Percentiles rank a stretch among this genome's conserved stretches.
Conservation (phyloP, 2,888 invertebrate genomes). For the Andrena dorsata region DNA sequence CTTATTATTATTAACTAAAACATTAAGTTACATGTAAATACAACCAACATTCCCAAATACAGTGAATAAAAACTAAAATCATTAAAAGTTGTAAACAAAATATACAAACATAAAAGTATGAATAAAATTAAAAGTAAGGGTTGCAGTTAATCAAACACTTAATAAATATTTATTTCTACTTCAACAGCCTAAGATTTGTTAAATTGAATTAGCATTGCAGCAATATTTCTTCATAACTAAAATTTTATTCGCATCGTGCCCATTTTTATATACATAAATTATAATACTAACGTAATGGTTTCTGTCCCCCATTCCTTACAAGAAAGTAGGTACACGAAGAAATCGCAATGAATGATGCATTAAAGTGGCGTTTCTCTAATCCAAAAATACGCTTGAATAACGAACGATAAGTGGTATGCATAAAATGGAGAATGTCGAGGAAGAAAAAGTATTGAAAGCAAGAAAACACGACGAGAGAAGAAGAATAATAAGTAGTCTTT, state of each 20-base stretch:
- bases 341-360: constrained; percentile 9
- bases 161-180: neutral
- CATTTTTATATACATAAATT: neutral
- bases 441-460: neutral
- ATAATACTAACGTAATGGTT: neutral
- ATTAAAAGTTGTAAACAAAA: neutral
- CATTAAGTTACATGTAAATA: too few species aligned
- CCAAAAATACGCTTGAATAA: neutral
- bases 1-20: too few species aligned
- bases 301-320: neutral
- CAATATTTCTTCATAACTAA: neutral
- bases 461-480: neutral
- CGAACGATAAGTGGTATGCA: neutral
- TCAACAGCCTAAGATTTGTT: neutral
- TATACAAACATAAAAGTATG: neutral
- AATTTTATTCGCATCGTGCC: too few species aligned
- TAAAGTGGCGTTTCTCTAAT: neutral
- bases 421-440: neutral
- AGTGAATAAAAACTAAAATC: neutral
- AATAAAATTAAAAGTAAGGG: neutral
- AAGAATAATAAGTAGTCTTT: constrained; percentile 2
- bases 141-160: neutral
- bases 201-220: neutral
- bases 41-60: too few species aligned
- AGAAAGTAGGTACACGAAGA: neutral